Base-by-base conservation (phyloP, 2,888 invertebrate species). In the Sturmia bella region DNA sequence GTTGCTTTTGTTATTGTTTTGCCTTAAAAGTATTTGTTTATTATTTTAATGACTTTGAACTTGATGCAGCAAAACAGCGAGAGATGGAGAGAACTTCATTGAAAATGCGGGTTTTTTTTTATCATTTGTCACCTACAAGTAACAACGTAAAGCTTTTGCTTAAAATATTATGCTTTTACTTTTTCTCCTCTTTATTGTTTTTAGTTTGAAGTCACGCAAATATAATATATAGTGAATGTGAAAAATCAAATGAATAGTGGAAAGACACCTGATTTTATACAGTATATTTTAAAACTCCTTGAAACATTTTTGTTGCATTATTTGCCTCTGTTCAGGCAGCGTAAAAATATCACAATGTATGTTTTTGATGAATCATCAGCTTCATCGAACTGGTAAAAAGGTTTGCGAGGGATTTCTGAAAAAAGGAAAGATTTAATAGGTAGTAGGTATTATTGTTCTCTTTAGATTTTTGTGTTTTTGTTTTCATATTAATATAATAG, bases 1-100 rank as follows among this genome's bases (percentile, higher is more conserved):
- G 3, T 27, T 27, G 27, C 27, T 27, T 32, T 32, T 32, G 32
- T 32, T 32, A 7, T 32, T 32, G 32, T 32, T 32, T 32, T 32
- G 32, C 32, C 32, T 32, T 32, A 32, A 27, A 27, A 27, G 27
- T 27, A 27, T 27, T 27, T 27, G 27, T 27, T 27, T 32, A 6
- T 32, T 32, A 32, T 73, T 57, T 70, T 54, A 9, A 52, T 82
- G 82, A 78, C 82, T 82, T 82, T 82, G 82, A 82, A 82, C 82
- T 82, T 82, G 82, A 68, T 70, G 15, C 50, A 54, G 57, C 13
- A 45, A 39, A 43, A 11, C 61, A 45, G 75, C 37, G 69, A 66
- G 45, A 41, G 27, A 45, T 39, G n/a, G 41, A 37, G 56, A 54
- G 68, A 57, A 39, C 43, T 39, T 11, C 17, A 15, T 17, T 56